A percentile compares a stretch with the other conserved stretches of the same genome.
Conservation (phyloP, 2,113 vertebrate species). For the Myotis lucifugus region DNA sequence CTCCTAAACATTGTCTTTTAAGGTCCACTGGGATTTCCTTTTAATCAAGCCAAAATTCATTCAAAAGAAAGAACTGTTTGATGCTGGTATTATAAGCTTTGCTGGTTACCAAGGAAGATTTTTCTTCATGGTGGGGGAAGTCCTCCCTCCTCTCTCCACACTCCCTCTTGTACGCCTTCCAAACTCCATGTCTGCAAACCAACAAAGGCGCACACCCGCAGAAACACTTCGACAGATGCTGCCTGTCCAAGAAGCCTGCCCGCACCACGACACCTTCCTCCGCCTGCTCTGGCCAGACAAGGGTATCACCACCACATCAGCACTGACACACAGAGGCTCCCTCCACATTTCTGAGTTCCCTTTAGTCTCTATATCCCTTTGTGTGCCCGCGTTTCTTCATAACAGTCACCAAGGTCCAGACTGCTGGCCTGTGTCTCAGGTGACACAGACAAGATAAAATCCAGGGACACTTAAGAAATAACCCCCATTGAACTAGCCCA, state of each 20-base stretch:
- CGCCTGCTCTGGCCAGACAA: not conserved
- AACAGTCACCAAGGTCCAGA: not conserved
- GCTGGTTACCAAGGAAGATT: slow-evolving; percentile 19
- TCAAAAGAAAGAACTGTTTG: slow-evolving; percentile 47
- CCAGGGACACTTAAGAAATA: not conserved
- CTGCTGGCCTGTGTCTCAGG: not conserved
- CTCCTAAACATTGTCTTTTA: slow-evolving; percentile 53
- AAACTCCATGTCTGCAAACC: not conserved
- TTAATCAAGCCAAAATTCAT: slow-evolving; percentile 56
- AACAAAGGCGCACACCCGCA: not conserved
- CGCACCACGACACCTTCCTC: not conserved
- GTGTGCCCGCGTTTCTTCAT: not conserved
- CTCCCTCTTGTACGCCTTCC: not conserved
- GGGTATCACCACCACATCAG: not conserved
- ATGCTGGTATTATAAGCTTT: slow-evolving; percentile 29
- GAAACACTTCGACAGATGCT: not conserved
- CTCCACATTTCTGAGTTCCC: not conserved
- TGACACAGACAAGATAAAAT: not conserved
- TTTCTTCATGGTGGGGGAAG: slow-evolving; percentile 15
- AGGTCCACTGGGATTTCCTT: slow-evolving; percentile 45
- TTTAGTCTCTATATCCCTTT: not conserved
- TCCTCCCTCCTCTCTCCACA: not conserved
- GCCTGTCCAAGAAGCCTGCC: not conserved
- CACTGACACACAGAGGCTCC: not conserved
- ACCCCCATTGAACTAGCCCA: not conserved